These are phyloP conservation scores for Sebastes aleutianus DNA, from an alignment of 2,797 vertebrate genomes.

Conservation along the genomic window DNA sequence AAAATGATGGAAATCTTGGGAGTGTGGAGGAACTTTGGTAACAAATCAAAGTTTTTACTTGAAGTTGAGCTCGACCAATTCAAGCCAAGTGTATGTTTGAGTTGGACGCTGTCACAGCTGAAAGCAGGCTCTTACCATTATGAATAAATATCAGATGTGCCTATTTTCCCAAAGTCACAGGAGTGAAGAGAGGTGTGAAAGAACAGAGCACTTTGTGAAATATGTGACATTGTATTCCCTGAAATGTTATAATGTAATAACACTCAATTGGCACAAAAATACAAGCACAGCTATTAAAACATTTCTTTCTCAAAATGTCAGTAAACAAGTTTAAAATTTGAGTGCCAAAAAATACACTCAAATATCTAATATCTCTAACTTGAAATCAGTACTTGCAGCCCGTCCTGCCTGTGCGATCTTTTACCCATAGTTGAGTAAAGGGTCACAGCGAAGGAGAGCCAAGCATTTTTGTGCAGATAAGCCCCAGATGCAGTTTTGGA, in stretches of 20 bases:
- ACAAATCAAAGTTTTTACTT: constrained; percentile 55
- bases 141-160: constrained; percentile 49
- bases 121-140: constrained; percentile 37
- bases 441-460: constrained; percentile 18
- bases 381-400: not conserved
- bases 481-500: constrained; percentile 13
- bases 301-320: not conserved
- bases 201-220: constrained; percentile 34
- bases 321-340: not conserved
- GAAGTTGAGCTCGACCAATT: constrained; percentile 28
- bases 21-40: constrained; percentile 31
- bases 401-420: not conserved
- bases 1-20: constrained; percentile 49
- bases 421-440: not conserved
- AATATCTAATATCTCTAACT: not conserved
- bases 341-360: not conserved
- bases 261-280: constrained; percentile 14
- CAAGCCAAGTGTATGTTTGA: constrained; percentile 58
- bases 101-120: constrained; percentile 42
- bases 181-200: constrained; percentile 36
- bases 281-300: not conserved
- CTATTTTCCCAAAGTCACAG: constrained; percentile 40
- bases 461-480: constrained; percentile 39
- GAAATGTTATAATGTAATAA: constrained; percentile 4
- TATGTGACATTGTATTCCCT: not conserved